These are phyloP conservation scores for Arion vulgaris DNA, from an alignment of 1,140 invertebrate species.

Conservation along the genomic window DNA sequence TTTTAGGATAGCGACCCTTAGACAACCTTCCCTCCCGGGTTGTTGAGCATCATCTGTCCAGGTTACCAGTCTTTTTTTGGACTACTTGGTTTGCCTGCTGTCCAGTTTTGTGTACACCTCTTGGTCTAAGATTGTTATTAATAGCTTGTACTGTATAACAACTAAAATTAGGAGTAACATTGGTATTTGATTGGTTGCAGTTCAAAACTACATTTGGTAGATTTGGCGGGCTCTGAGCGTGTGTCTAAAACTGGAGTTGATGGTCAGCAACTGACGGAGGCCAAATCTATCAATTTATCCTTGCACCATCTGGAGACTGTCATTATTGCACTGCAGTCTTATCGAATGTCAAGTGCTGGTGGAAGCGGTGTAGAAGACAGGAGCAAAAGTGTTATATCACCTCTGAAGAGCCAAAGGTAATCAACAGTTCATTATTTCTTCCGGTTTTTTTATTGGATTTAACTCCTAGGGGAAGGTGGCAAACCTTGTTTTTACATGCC, in stretches of 20 bases:
- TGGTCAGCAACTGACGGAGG: slow-evolving; percentile 77
- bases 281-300: slow-evolving; percentile 79
- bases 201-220: slow-evolving; percentile 79
- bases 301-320: slow-evolving; percentile 78
- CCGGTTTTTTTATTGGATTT: too few relatives aligned
- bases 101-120: too few relatives aligned
- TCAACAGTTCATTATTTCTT: background rate
- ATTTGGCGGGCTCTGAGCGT: slow-evolving; percentile 77
- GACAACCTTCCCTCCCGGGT: too few relatives aligned
- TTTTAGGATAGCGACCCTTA: too few relatives aligned
- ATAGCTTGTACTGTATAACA: too few relatives aligned
- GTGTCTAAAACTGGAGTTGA: slow-evolving; percentile 72
- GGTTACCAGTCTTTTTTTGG: too few relatives aligned
- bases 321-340: slow-evolving; percentile 60
- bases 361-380: background rate
- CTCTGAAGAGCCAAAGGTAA: slow-evolving; percentile 2
- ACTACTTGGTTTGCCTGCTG: too few relatives aligned
- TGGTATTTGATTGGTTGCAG: slow-evolving; percentile 49
- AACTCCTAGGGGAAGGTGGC: too few relatives aligned
- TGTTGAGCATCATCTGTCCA: too few relatives aligned
- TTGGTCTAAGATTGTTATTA: too few relatives aligned
- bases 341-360: slow-evolving; percentile 25
- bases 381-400: background rate
- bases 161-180: too few relatives aligned
- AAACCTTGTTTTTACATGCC: too few relatives aligned